Conservation (phyloP, 2,888 invertebrate genomes). For the Drosophila fungiperda region DNA sequence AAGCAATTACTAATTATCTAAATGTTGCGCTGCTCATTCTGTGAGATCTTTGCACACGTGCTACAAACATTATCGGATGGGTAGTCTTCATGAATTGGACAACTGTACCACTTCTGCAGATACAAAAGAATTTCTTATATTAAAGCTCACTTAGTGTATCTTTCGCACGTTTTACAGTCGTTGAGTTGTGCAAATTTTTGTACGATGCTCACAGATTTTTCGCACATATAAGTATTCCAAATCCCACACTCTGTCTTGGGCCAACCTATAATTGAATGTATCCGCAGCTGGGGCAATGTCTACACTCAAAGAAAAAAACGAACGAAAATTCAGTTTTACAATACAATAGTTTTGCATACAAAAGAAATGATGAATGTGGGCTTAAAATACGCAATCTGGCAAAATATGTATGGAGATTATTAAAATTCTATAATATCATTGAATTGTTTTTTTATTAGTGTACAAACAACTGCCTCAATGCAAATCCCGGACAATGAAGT, state of each 20-base stretch:
- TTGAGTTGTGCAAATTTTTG: slow-evolving; percentile 58
- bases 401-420: background rate
- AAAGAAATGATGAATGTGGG: background rate
- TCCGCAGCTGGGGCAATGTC: slow-evolving; percentile 51
- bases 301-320: slow-evolving; percentile 4
- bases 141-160: slow-evolving; percentile 21
- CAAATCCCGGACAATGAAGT: slow-evolving; percentile 29
- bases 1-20: slow-evolving; percentile 52
- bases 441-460: background rate
- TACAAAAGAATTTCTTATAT: slow-evolving; percentile 32
- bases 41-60: slow-evolving; percentile 17
- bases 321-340: background rate
- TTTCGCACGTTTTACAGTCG: slow-evolving; percentile 36
- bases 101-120: slow-evolving; percentile 10
- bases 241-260: slow-evolving; percentile 52
- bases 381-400: background rate
- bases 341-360: background rate
- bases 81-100: background rate
- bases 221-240: slow-evolving; percentile 55
- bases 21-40: slow-evolving; percentile 18
- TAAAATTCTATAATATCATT: background rate
- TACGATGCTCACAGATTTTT: slow-evolving; percentile 41
- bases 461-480: slow-evolving; percentile 27
- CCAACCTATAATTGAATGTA: slow-evolving; percentile 66
- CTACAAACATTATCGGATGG: slow-evolving; percentile 33